Conservation (phyloP, 2,797 vertebrate genomes). For the Spheniscus humboldti region DNA sequence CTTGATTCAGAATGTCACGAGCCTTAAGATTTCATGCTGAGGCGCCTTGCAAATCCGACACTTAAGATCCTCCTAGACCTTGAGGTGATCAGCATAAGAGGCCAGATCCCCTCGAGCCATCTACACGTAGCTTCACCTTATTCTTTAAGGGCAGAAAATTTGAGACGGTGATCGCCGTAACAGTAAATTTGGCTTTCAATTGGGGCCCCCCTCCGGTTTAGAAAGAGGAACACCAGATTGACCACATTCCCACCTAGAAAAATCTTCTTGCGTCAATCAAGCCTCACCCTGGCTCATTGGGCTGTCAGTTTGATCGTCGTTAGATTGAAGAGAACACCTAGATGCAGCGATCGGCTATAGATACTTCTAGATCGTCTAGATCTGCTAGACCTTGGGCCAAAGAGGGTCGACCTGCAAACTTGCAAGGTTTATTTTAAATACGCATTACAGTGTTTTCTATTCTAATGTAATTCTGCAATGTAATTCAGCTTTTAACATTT, state of each 20-base stretch:
- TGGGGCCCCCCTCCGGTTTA: constrained; percentile 85
- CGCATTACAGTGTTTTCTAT: constrained; percentile 87
- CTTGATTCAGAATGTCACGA: constrained; percentile 92
- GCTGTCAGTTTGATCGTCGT: constrained; percentile 92
- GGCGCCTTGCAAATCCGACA: constrained; percentile 91
- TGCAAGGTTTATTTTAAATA: constrained; percentile 96
- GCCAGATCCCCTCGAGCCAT: constrained; percentile 89
- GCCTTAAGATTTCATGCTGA: constrained; percentile 90
- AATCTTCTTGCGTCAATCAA: constrained; percentile 92
- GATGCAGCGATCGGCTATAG: constrained; percentile 92
- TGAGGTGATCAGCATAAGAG: constrained; percentile 90
- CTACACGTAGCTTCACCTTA: constrained; percentile 88
- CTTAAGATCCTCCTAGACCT: constrained; percentile 89
- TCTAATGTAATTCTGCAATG: constrained; percentile 81
- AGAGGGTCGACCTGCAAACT: constrained; percentile 93
- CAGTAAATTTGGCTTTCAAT: constrained; percentile 89
- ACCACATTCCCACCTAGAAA: constrained; percentile 88
- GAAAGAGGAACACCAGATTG: constrained; percentile 87
- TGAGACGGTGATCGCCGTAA: constrained; percentile 85
- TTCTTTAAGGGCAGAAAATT: constrained; percentile 87
- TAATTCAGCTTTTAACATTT: constrained; percentile 80
- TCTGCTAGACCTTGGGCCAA: constrained; percentile 92
- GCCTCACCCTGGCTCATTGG: constrained; percentile 91
- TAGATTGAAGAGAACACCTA: constrained; percentile 93
- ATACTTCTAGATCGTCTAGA: constrained; percentile 92